These are phyloP conservation scores for Tipula vernalis DNA, from an alignment of 2,888 invertebrate genomes.

Conservation along the genomic window DNA sequence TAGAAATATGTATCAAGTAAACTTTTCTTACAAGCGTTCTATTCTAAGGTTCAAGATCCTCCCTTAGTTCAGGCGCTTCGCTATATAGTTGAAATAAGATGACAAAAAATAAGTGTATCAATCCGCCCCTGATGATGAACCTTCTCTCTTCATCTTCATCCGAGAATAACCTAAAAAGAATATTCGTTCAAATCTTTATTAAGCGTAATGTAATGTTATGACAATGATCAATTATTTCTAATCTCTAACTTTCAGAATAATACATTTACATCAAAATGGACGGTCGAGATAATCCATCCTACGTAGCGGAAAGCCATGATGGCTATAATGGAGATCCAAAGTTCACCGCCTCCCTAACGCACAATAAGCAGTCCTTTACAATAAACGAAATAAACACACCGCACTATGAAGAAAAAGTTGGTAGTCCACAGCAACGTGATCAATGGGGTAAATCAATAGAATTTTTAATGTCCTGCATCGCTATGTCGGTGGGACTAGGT, in stretches of 20 bases:
- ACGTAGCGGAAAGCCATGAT: background rate
- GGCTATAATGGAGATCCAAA: background rate
- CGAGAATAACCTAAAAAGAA: no score
- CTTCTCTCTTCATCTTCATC: no score
- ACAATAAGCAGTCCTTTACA: background rate
- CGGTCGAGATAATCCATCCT: background rate
- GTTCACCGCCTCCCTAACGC: background rate
- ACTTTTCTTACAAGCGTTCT: no score
- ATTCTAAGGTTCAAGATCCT: no score
- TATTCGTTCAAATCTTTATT: no score
- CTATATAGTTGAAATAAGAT: no score
- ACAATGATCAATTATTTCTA: background rate
- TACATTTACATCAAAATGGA: background rate
- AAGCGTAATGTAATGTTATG: no score
- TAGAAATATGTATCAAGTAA: no score
- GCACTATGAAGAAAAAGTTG: slow-evolving; percentile 10
- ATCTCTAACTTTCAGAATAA: background rate
- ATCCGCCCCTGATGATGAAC: no score
- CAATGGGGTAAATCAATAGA: slow-evolving; percentile 35
- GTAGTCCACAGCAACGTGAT: slow-evolving; percentile 21
- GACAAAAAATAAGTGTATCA: no score
- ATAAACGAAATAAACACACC: background rate
- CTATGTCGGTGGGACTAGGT: slow-evolving; percentile 51
- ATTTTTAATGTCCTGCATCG: slow-evolving; percentile 35
- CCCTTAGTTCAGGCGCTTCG: no score